phyloP scores from a whole-genome alignment of 2,888 invertebrate genomes.

The Auanema sp. region DNA sequence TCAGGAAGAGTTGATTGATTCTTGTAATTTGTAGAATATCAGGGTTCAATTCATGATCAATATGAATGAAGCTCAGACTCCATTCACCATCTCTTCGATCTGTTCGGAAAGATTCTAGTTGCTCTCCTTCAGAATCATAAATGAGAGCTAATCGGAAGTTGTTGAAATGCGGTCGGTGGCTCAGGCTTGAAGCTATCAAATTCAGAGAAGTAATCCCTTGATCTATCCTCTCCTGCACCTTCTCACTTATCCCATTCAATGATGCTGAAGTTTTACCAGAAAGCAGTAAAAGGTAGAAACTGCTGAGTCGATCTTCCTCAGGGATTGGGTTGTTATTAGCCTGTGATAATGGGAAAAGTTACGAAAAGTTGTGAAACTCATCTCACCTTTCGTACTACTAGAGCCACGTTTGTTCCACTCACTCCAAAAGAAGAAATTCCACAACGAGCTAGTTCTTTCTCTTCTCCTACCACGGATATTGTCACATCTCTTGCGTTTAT shows the following conservation, averaged over 20 bases:
- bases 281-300: slow-evolving; percentile 40
- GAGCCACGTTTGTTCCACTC: slow-evolving; percentile 60
- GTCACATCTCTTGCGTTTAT: slow-evolving; percentile 41
- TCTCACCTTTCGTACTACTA: slow-evolving; percentile 31
- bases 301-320: neutral
- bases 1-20: too few species aligned
- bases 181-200: neutral
- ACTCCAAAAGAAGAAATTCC: slow-evolving; percentile 62
- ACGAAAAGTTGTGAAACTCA: neutral
- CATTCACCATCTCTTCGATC: too few species aligned
- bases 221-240: slow-evolving; percentile 20
- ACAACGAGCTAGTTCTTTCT: slow-evolving; percentile 27
- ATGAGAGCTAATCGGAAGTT: too few species aligned
- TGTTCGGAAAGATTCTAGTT: too few species aligned
- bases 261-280: slow-evolving; percentile 49
- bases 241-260: slow-evolving; percentile 28
- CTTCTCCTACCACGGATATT: slow-evolving; percentile 47
- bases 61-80: too few species aligned
- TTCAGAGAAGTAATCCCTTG: neutral
- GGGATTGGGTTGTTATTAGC: neutral
- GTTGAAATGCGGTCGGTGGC: neutral
- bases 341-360: too few species aligned
- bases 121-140: too few species aligned
- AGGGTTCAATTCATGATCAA: too few species aligned
- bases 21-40: too few species aligned